These are phyloP conservation scores for Meriones unguiculatus DNA, from an alignment of 2,113 vertebrate genomes.

Conservation along the genomic window DNA sequence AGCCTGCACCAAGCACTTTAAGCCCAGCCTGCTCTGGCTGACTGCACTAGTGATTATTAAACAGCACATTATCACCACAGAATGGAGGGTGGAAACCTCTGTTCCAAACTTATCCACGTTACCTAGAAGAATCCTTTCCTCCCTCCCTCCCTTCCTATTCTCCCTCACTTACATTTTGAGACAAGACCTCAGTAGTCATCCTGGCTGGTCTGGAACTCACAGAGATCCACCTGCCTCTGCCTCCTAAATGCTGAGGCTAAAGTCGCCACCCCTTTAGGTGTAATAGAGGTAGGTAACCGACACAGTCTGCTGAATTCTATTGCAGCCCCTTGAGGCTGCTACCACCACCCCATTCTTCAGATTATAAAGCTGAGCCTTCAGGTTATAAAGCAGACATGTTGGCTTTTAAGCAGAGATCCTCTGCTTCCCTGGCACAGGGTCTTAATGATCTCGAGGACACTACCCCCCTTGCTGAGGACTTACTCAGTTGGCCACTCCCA, in stretches of 20 bases:
- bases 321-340: not conserved
- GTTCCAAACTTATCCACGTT: not conserved
- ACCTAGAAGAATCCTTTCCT: not conserved
- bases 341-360: not conserved
- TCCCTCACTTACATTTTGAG: not conserved
- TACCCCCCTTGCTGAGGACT: not conserved
- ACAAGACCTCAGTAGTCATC: not conserved
- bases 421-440: not conserved
- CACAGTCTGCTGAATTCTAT: not conserved
- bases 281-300: not conserved
- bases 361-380: conserved; percentile 12
- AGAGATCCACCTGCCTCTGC: not conserved
- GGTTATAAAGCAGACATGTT: not conserved
- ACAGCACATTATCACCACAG: not conserved
- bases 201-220: not conserved
- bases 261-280: not conserved
- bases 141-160: not conserved
- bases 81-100: not conserved
- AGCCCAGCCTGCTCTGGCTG: not conserved
- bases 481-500: not conserved
- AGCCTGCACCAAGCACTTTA: not conserved
- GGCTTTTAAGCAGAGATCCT: not conserved
- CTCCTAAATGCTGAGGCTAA: not conserved
- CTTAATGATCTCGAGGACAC: not conserved
- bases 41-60: not conserved